Base-by-base conservation (phyloP, 2,888 invertebrate species). In the Heliconius cydno region DNA sequence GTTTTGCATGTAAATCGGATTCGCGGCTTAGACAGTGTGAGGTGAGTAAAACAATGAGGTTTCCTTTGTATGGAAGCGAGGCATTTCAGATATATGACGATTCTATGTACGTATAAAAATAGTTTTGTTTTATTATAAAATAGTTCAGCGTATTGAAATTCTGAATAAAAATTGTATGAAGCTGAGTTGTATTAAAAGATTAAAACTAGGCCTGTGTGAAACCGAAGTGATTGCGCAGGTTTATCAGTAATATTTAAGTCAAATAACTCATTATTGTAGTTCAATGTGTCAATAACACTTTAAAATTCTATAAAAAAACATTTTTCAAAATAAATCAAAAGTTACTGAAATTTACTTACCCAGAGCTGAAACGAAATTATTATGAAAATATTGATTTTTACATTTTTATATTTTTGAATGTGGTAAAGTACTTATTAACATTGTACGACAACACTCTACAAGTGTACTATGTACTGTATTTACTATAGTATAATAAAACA, bases 1-100 rank as follows among this genome's bases (percentile, higher is more conserved):
- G 88, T 90, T 90, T 88, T 88, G 85, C 89, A 90, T 89, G 90
- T 89, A 90, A 91, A 90, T 90, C 86, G 87, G 85, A 87, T 89
- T 88, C 89, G 88, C 88, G 88, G 84, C 85, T 82, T 85, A 83
- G 85, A 63, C 65, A 63, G 65, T 41, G 81, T 79, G 81, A 71
- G 75, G 83, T 75, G 78, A 80, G 84, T 82, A 83, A 75, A 84
- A 85, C 84, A 84, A 84, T 83, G 83, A 80, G 75, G 83, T 82
- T 83, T 77, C 77, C 82, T 79, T 75, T 79, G 77, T 79, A 82
- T 78, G 74, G 70, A 76, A 77, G 73, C 79, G 79, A 82, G 80
- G 77, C 82, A 79, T 79, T 78, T 81, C 30, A 79, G 79, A 80
- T 81, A 82, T 81, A 81, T 71, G 60, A 76, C 74, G 70, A 25